Evolutionary conservation across 2,113 vertebrate genomes (phyloP).

Genomic region (Todiramphus saurophagus): DNA sequence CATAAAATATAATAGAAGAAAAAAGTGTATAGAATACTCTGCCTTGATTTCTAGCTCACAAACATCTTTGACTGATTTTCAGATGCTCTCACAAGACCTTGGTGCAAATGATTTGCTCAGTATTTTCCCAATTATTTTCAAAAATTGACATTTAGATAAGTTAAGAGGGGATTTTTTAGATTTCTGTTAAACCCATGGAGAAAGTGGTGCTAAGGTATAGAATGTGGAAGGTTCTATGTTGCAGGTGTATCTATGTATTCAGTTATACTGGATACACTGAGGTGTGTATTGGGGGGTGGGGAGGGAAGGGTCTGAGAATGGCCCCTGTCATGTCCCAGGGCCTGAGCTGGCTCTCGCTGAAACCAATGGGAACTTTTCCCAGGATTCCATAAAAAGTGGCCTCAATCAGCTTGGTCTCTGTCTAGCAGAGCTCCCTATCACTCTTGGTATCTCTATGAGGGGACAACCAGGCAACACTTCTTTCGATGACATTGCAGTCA

Average conservation of each 20-base stretch:
- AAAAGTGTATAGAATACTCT: background rate
- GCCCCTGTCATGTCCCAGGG: background rate
- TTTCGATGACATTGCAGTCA: background rate
- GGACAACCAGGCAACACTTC: background rate
- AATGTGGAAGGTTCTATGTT: background rate
- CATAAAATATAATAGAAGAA: background rate
- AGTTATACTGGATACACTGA: background rate
- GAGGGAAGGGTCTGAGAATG: background rate
- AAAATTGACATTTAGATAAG: background rate
- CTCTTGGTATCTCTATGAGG: background rate
- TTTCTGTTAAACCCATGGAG: background rate
- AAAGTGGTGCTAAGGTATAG: background rate
- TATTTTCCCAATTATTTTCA: background rate
- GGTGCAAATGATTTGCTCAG: background rate
- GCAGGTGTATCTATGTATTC: background rate
- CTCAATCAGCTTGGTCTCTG: background rate
- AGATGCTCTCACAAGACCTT: background rate
- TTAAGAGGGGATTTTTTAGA: background rate
- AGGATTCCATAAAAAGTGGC: background rate
- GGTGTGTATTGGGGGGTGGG: background rate
- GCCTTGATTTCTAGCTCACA: background rate
- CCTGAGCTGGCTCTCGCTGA: background rate
- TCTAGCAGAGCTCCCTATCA: background rate
- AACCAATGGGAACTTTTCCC: background rate
- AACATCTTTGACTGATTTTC: background rate